A percentile compares a stretch with the other conserved stretches of the same genome.
phyloP scores from a whole-genome alignment of 2,797 vertebrate genomes.

The Tolypeutes matacus region DNA sequence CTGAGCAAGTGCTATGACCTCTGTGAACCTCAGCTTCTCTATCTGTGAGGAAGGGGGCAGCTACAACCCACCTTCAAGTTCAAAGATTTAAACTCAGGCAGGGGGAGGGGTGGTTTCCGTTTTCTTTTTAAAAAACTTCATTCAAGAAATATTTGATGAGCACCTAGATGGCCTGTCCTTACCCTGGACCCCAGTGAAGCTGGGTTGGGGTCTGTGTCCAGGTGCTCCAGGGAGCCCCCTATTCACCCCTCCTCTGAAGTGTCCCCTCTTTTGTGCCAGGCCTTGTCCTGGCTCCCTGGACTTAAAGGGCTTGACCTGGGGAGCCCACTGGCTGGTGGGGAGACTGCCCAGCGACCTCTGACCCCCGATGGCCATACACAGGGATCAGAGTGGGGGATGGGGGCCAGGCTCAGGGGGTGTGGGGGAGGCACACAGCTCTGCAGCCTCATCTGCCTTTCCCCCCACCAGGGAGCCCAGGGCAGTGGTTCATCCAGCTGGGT shows the following conservation, averaged over 20 bases:
- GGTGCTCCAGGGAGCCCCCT: not conserved
- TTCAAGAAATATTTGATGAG: not conserved
- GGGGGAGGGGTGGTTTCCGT: not conserved
- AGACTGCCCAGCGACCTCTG: not conserved
- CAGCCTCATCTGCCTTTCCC: not conserved
- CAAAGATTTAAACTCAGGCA: not conserved
- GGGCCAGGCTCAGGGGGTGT: not conserved
- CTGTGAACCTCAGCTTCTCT: not conserved
- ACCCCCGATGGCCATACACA: not conserved
- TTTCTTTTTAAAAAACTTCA: not conserved
- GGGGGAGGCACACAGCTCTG: not conserved
- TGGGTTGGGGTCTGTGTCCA: not conserved
- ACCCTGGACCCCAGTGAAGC: not conserved
- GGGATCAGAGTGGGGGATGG: too few species aligned
- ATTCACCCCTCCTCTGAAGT: not conserved
- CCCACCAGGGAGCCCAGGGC: not conserved
- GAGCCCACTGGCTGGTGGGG: too few species aligned
- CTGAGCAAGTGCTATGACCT: not conserved
- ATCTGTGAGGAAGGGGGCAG: not conserved
- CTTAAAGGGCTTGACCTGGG: not conserved
- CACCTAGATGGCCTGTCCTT: not conserved
- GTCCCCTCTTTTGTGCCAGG: not conserved
- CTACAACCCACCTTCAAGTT: not conserved
- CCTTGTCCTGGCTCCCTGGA: accelerated
- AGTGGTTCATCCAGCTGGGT: too few species aligned